These are phyloP conservation scores for Drosophila subobscura DNA, from an alignment of 1,140 invertebrate genomes.

Conservation along the genomic window DNA sequence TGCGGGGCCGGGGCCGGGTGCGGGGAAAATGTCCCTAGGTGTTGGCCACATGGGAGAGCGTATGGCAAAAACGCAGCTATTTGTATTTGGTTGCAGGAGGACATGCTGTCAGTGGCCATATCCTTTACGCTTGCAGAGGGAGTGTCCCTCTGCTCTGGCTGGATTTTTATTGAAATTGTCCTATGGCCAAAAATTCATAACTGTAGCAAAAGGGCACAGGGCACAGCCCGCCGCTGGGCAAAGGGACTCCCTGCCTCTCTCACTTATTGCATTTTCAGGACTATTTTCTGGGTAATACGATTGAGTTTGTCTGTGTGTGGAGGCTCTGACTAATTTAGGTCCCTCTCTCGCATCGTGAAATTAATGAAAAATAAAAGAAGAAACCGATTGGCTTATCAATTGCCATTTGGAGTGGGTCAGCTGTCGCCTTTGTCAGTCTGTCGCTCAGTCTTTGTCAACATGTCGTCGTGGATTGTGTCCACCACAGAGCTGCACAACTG, in stretches of 20 bases:
- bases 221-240: slow-evolving; percentile 1
- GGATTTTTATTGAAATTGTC: slow-evolving; percentile 63
- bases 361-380: slow-evolving; percentile 11
- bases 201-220: slow-evolving; percentile 24
- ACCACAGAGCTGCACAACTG: slow-evolving; percentile 49
- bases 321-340: slow-evolving; percentile 3
- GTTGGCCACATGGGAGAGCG: slow-evolving; percentile 46
- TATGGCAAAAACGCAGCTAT: slow-evolving; percentile 40
- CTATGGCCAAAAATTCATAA: slow-evolving; percentile 63
- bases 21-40: slow-evolving; percentile 37
- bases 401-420: slow-evolving; percentile 10
- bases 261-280: slow-evolving; percentile 22
- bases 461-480: slow-evolving; percentile 70
- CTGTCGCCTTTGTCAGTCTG: slow-evolving; percentile 5
- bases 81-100: slow-evolving; percentile 72
- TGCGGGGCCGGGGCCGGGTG: neutral
- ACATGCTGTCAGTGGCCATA: slow-evolving; percentile 62
- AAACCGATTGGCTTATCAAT: slow-evolving; percentile 58
- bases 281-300: slow-evolving; percentile 10
- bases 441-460: slow-evolving; percentile 60
- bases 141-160: neutral
- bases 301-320: neutral
- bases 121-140: slow-evolving; percentile 26
- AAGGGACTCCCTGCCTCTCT: too few relatives aligned
- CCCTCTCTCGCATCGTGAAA: slow-evolving; percentile 3